Evolutionary conservation across 2,888 invertebrate species (phyloP).

Genomic region (Gastrophysa polygoni): DNA sequence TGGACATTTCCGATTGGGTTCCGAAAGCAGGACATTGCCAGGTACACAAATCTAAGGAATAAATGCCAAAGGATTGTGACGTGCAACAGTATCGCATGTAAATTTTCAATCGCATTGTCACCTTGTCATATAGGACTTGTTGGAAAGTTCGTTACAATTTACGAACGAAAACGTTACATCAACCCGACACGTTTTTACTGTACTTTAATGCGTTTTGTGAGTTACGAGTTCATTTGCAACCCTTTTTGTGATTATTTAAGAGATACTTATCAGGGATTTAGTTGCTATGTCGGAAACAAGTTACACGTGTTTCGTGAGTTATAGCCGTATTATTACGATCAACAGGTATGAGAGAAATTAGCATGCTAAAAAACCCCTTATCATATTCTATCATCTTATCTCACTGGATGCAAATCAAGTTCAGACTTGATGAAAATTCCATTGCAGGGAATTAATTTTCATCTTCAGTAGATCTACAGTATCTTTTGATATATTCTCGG

Average conservation of each 20-base stretch:
- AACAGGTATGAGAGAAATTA: background rate
- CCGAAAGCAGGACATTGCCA: slow-evolving; percentile 29
- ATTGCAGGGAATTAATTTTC: too few species aligned
- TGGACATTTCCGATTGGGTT: slow-evolving; percentile 55
- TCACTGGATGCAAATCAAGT: too few species aligned
- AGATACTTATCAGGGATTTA: slow-evolving; percentile 13
- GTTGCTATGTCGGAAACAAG: background rate
- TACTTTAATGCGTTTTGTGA: slow-evolving; percentile 20
- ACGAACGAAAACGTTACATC: slow-evolving; percentile 34
- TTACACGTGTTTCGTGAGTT: background rate
- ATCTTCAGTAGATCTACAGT: too few species aligned
- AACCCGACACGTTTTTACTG: slow-evolving; percentile 21
- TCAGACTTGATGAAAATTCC: too few species aligned
- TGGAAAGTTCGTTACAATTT: slow-evolving; percentile 41
- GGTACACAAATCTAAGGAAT: slow-evolving; percentile 39
- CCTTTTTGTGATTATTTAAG: slow-evolving; percentile 6
- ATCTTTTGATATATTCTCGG: too few species aligned
- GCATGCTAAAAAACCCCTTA: too few species aligned
- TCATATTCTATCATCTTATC: too few species aligned
- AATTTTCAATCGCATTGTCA: slow-evolving; percentile 47
- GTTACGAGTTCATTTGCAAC: slow-evolving; percentile 22
- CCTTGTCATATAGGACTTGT: slow-evolving; percentile 24
- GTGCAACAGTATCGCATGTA: slow-evolving; percentile 51
- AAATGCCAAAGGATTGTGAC: slow-evolving; percentile 34
- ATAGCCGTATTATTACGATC: background rate